Conservation (phyloP, 2,888 invertebrate species). For the Eupithecia inturbata region DNA sequence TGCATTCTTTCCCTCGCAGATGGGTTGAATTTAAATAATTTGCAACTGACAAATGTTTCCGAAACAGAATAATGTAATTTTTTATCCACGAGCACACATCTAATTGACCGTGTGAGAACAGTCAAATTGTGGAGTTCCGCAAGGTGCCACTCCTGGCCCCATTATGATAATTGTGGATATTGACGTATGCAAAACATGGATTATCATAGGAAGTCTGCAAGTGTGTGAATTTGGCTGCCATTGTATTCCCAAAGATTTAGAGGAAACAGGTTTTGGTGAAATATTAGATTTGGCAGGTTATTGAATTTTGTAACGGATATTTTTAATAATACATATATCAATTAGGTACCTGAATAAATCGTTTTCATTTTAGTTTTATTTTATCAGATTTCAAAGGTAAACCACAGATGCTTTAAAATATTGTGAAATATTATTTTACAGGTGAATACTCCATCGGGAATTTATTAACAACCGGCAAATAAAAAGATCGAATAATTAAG, state of each 20-base stretch:
- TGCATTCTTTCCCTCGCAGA: constrained; percentile 67
- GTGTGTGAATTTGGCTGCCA: constrained; percentile 66
- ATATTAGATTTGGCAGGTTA: constrained; percentile 40
- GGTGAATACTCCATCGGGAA: not conserved
- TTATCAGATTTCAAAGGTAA: not conserved
- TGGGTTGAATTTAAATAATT: constrained; percentile 76
- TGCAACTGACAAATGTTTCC: constrained; percentile 68
- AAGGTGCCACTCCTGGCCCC: constrained; percentile 45
- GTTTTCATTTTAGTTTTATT: not conserved
- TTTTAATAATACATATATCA: not conserved
- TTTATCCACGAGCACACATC: constrained; percentile 61
- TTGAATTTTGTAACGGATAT: constrained; percentile 29
- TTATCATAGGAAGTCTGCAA: constrained; percentile 53
- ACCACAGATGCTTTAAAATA: not conserved
- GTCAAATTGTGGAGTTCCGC: constrained; percentile 45
- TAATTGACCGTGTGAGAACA: constrained; percentile 74
- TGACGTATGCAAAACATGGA: constrained; percentile 67
- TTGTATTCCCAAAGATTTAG: constrained; percentile 61
- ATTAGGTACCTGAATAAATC: not conserved
- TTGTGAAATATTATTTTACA: not conserved
- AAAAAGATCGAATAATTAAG: not conserved
- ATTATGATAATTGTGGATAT: constrained; percentile 59
- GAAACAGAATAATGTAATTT: constrained; percentile 66
- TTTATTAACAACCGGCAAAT: not conserved
- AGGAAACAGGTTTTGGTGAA: constrained; percentile 35